These are phyloP conservation scores for Seladonia tumulorum DNA, from an alignment of 2,888 invertebrate species.

Conservation along the genomic window DNA sequence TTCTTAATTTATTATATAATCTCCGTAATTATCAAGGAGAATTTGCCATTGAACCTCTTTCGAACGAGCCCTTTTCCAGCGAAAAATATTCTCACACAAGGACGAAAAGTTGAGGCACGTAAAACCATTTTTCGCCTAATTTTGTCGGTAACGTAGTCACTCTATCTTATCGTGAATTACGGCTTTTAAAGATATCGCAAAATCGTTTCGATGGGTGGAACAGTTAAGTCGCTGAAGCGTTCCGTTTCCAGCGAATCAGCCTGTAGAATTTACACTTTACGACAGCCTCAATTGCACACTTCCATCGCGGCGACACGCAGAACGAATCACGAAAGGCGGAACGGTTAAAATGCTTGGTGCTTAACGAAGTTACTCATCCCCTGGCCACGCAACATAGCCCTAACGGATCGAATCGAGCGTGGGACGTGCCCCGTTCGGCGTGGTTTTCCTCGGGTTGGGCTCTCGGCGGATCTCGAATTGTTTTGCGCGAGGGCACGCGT, in stretches of 20 bases:
- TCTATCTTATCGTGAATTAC: no score
- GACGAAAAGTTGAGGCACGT: no score
- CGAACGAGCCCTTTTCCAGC: no score
- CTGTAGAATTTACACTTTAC: neutral
- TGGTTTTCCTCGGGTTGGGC: neutral
- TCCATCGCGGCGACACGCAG: neutral
- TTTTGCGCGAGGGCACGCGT: slow-evolving; percentile 9
- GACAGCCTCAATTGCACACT: neutral
- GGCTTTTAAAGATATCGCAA: no score
- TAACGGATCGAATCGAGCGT: neutral
- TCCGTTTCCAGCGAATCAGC: neutral
- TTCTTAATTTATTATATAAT: no score
- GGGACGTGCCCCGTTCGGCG: neutral
- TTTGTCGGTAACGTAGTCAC: no score
- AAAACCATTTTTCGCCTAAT: no score
- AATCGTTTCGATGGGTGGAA: no score
- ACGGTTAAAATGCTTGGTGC: neutral
- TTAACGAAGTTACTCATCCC: slow-evolving; percentile 8
- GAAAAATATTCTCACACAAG: no score
- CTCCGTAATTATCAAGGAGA: no score
- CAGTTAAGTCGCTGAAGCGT: neutral
- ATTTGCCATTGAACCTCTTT: no score
- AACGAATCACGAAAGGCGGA: slow-evolving; percentile 1
- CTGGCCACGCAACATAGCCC: neutral
- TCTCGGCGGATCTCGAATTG: slow-evolving; percentile 34